Evolutionary conservation across 2,888 invertebrate genomes (phyloP).

Genomic region (Tiliacea aurago): DNA sequence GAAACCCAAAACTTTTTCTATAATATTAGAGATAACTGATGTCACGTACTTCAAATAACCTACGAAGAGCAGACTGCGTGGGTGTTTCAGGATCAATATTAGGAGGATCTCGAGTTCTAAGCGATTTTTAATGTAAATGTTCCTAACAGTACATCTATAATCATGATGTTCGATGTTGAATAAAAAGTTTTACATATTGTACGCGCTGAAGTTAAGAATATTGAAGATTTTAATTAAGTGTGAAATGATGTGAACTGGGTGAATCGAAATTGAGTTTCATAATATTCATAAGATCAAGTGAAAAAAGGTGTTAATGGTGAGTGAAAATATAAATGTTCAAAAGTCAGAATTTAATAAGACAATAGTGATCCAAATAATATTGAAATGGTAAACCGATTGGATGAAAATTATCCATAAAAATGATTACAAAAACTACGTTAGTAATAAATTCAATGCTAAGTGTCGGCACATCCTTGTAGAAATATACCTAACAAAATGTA

Average conservation of each 20-base stretch:
- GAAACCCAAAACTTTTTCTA: constrained; percentile 46
- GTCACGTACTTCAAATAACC: constrained; percentile 45
- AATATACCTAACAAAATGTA: constrained; percentile 33
- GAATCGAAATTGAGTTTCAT: neutral
- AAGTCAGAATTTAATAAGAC: neutral
- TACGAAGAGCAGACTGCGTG: constrained; percentile 27
- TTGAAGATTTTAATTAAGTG: neutral
- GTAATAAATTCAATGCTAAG: neutral
- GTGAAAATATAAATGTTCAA: neutral
- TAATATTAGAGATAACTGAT: constrained; percentile 35
- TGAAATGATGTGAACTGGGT: constrained; percentile 2
- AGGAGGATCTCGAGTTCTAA: constrained; percentile 26
- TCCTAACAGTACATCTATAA: constrained; percentile 6
- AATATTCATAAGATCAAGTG: neutral
- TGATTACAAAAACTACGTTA: neutral
- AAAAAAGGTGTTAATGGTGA: neutral
- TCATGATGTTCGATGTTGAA: neutral
- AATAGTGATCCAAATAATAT: neutral
- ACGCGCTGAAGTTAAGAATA: neutral
- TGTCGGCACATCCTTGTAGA: constrained; percentile 6
- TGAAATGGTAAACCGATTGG: no score
- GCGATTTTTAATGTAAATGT: constrained; percentile 29
- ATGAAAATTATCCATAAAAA: neutral
- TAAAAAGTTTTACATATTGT: constrained; percentile 22
- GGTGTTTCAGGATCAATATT: constrained; percentile 10